Percentiles rank a stretch among this genome's conserved stretches.
phyloP scores from a whole-genome alignment of 1,140 invertebrate genomes.

The Aphelenchoides avenae region DNA sequence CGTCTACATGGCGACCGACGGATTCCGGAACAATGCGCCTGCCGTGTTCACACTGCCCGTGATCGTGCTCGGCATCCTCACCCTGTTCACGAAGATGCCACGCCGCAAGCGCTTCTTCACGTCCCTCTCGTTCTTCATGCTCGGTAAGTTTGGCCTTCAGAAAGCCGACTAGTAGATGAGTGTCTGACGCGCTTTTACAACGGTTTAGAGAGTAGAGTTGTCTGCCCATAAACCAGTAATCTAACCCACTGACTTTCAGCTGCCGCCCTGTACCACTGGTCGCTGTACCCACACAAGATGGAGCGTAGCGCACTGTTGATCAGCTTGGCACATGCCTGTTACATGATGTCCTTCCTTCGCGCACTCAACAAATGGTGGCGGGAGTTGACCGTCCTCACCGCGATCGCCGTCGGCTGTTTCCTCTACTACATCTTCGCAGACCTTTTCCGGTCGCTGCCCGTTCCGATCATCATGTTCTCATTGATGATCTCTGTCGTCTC shows the following conservation, averaged over 20 bases:
- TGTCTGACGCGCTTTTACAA: too few species aligned
- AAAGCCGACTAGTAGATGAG: too few species aligned
- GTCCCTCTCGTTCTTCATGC: constrained; percentile 29
- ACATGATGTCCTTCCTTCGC: constrained; percentile 34
- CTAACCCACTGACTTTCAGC: constrained; percentile 18
- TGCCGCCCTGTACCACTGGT: constrained; percentile 37
- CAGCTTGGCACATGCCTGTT: constrained; percentile 26
- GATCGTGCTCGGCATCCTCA: constrained; percentile 37
- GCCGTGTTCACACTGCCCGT: constrained; percentile 40
- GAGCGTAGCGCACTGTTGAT: constrained; percentile 37
- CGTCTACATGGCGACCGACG: constrained; percentile 36
- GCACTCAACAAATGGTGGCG: constrained; percentile 30
- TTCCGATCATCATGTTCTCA: constrained; percentile 20
- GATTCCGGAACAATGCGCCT: constrained; percentile 38
- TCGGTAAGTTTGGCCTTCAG: constrained; percentile 34
- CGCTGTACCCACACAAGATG: constrained; percentile 30
- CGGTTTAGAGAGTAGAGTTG: too few species aligned
- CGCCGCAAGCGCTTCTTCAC: constrained; percentile 30
- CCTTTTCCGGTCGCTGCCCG: constrained; percentile 34
- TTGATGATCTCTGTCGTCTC: constrained; percentile 7
- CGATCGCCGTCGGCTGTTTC: constrained; percentile 17
- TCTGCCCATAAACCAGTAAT: too few species aligned
- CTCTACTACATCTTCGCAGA: constrained; percentile 31
- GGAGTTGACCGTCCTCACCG: constrained; percentile 20
- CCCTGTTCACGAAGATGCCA: constrained; percentile 34